Percentiles rank a stretch among this genome's conserved stretches.
Evolutionary conservation across 1,140 invertebrate genomes (phyloP).

Genomic region (Meloidogyne exigua): DNA sequence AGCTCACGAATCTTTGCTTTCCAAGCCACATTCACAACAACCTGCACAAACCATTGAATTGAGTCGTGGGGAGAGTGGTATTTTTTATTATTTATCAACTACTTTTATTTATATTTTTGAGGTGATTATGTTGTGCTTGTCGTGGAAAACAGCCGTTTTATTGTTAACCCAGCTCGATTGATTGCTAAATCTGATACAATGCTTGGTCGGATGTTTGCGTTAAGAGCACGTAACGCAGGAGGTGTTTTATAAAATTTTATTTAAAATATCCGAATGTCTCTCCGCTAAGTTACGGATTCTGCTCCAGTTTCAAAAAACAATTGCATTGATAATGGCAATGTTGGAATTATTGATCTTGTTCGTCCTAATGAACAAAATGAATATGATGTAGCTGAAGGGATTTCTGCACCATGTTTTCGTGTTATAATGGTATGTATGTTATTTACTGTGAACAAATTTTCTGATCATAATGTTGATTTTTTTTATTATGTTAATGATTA

Average conservation of each 20-base stretch:
- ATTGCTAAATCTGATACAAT: conserved; percentile 61
- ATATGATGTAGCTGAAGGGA: conserved; percentile 95
- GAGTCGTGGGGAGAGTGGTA: conserved; percentile 53
- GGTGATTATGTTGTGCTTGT: conserved; percentile 56
- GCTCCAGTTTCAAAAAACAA: neutral
- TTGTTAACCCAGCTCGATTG: conserved; percentile 57
- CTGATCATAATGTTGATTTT: neutral
- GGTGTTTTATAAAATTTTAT: neutral
- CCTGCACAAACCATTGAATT: conserved; percentile 59
- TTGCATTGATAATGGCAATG: neutral
- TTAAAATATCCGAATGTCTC: neutral
- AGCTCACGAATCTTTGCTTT: conserved; percentile 58
- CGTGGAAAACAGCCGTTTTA: conserved; percentile 61
- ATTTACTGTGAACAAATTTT: neutral
- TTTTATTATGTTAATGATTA: neutral
- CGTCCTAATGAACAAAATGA: conserved; percentile 87
- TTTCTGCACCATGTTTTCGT: conserved; percentile 89
- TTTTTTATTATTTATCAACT: conserved; percentile 28
- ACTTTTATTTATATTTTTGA: conserved; percentile 33
- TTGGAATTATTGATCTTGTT: conserved; percentile 46
- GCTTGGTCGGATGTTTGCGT: conserved; percentile 60
- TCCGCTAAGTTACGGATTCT: neutral
- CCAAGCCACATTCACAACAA: conserved; percentile 39
- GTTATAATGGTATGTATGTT: conserved; percentile 77
- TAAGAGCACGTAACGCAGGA: conserved; percentile 33